A percentile compares a stretch with the other conserved stretches of the same genome.
Conservation (phyloP, 2,888 invertebrate species). For the Allolobophora icterica region DNA sequence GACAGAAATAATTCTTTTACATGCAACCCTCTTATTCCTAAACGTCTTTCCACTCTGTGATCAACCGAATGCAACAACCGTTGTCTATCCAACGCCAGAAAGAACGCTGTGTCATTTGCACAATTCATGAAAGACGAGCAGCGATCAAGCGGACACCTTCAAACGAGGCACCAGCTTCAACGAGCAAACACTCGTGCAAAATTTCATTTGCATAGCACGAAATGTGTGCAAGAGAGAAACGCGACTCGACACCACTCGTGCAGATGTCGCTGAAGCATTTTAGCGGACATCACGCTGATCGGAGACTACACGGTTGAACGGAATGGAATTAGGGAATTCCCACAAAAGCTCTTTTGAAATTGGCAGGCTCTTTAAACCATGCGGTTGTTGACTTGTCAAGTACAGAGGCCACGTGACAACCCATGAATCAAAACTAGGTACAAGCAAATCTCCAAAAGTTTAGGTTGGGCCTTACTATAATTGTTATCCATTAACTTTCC, state of each 20-base stretch:
- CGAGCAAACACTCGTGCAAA: background rate
- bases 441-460: background rate
- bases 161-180: background rate
- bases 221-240: background rate
- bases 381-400: background rate
- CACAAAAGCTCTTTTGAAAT: background rate
- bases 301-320: background rate
- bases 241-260: background rate
- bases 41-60: background rate
- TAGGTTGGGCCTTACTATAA: background rate
- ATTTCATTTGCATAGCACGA: constrained; percentile 17
- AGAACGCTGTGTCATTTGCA: no score
- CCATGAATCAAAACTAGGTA: background rate
- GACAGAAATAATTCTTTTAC: background rate
- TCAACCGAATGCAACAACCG: background rate
- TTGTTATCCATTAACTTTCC: background rate
- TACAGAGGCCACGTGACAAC: background rate
- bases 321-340: background rate
- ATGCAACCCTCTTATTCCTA: background rate
- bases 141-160: background rate
- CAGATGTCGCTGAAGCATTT: background rate
- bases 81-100: background rate
- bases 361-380: background rate
- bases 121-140: background rate
- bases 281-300: background rate